Evolutionary conservation across 2,113 vertebrate species (phyloP), one percentile per base, ranked within the genome.

Genomic region (Grantiella picta): DNA sequence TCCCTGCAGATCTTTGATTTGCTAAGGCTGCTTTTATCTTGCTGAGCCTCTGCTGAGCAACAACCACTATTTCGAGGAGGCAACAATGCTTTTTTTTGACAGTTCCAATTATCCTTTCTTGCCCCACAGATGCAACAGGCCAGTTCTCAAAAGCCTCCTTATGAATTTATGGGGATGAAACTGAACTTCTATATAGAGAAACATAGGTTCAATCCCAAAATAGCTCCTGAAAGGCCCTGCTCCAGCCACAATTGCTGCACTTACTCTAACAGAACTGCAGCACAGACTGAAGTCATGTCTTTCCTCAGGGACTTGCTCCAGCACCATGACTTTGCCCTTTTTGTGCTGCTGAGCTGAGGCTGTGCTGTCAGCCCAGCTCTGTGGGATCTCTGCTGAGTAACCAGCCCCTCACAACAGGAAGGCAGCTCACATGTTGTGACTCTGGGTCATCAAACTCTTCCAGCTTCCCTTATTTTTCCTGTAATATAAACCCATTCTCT

Each of bases 1-100:
- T 85, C 86, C 92, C 84, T 86, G 79, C 91, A 92, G 95, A 92
- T 95, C 83, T 94, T 92, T 91, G 82, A 96, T 92, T 96, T 82
- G 84, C 78, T 86, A 88, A 82, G 89, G 61, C 82, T 94, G 69
- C 72, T 92, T 97, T 96, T 92, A 86, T 90, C 89, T 79, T 80
- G 94, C 91, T 63, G 50, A 89, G 57, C 66, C 65, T 94, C 85
- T 64, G 57, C 65, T 90, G 80, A 92, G 89, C 87, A 86, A 57
- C 72, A 93, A 40, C 68, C 52, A 91, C 69, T 53, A 52, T 71
- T 72, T 23, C 5, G 2, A 91, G 42, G 47, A 73, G 44, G 50
- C 28, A 83, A 66, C 73, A 75, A 70, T 66, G 14, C 47, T 31
- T 76, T 95, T 86, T 42, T 79, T 16, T 91, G 73, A 90, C 27